Percentiles rank a stretch among this genome's conserved stretches.
Evolutionary conservation across 2,113 vertebrate genomes (phyloP).

Genomic region (Calidris pugnax): DNA sequence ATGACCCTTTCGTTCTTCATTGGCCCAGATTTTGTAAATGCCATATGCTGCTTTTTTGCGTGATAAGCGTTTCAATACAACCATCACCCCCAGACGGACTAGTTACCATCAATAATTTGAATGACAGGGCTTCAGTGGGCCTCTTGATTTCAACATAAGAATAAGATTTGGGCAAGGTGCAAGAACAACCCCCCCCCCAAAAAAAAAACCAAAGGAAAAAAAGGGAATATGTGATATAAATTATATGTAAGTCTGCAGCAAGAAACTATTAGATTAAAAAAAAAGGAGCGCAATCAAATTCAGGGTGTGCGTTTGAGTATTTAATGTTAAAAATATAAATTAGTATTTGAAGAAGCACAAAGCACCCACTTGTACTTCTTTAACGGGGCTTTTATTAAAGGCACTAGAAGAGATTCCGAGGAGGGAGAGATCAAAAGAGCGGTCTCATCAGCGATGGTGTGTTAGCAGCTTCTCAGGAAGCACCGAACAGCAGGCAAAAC

Average conservation of each 20-base stretch:
- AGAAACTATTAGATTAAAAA: background rate
- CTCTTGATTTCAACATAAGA: background rate
- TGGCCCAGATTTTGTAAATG: background rate
- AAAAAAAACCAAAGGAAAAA: background rate
- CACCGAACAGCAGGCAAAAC: background rate
- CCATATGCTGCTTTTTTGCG: background rate
- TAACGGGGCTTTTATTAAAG: constrained; percentile 38
- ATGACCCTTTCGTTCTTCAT: background rate
- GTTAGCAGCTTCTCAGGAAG: constrained; percentile 25
- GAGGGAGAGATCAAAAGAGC: constrained; percentile 14
- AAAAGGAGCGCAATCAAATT: background rate
- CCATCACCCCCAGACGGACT: background rate
- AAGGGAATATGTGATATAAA: background rate
- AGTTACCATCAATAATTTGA: background rate
- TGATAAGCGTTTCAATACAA: constrained; percentile 1
- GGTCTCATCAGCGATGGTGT: background rate
- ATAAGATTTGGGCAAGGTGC: background rate
- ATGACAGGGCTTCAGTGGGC: background rate
- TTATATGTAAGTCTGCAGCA: background rate
- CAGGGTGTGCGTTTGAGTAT: background rate
- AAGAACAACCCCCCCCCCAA: background rate
- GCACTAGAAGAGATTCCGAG: background rate
- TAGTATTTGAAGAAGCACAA: constrained; percentile 10
- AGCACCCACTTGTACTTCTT: constrained; percentile 16
- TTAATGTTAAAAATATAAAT: constrained; percentile 43